phyloP scores from a whole-genome alignment of 1,140 invertebrate genomes.

The Polypedilum vanderplanki region DNA sequence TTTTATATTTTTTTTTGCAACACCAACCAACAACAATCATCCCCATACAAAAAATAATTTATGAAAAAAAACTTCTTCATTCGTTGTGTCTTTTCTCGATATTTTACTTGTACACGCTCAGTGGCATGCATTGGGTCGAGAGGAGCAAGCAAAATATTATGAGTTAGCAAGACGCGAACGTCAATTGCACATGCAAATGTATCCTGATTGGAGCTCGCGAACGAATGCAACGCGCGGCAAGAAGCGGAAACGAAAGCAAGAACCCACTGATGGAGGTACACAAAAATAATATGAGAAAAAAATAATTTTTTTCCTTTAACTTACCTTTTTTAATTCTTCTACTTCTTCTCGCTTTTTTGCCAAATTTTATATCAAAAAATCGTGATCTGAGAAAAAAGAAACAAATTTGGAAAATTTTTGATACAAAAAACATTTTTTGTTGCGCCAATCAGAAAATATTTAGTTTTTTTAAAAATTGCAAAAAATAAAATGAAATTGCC shows the following conservation, averaged over 20 bases:
- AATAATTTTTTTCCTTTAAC: background rate
- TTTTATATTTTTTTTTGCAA: background rate
- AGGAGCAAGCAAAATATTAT: slow-evolving; percentile 99
- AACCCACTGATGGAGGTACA: slow-evolving; percentile 92
- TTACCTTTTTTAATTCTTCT: background rate
- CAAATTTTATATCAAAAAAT: background rate
- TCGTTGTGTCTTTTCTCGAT: too few relatives aligned
- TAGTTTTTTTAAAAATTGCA: too few relatives aligned
- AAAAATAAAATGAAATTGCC: too few relatives aligned
- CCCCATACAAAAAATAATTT: background rate
- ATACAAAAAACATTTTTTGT: background rate
- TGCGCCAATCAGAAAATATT: background rate
- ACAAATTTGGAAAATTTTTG: too few relatives aligned
- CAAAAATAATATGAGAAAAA: slow-evolving; percentile 25
- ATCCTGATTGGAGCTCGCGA: slow-evolving; percentile 98
- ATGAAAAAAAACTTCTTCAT: slow-evolving; percentile 17
- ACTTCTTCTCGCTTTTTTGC: background rate
- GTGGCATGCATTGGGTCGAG: slow-evolving; percentile 98
- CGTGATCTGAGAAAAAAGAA: background rate
- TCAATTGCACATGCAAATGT: slow-evolving; percentile 97
- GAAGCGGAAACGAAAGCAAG: slow-evolving; percentile 99
- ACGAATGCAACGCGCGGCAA: slow-evolving; percentile 95
- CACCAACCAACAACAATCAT: background rate
- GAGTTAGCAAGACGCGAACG: slow-evolving; percentile 96
- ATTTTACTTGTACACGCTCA: slow-evolving; percentile 44